Base-by-base conservation (phyloP, 2,113 vertebrate genomes). In the Mobula hypostoma region DNA sequence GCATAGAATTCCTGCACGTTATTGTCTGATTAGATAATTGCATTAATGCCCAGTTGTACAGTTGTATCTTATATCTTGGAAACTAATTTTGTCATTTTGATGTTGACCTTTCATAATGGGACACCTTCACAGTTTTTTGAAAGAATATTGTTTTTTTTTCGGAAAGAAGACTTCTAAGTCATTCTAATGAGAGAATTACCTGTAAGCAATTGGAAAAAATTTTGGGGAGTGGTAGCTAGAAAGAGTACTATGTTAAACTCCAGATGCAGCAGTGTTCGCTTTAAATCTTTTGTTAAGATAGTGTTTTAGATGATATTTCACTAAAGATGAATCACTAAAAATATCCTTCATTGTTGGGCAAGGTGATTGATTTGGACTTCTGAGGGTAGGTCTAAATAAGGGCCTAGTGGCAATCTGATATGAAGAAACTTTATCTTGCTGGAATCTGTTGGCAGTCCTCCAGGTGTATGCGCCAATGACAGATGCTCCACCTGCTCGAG, bases 321-420 rank as follows among this genome's bases (percentile, higher is more conserved):
- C 72, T 24, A 17, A 15, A 66, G 48, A 17, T 19, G 85, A 19
- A 90, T 32, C 14, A 90, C 61, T 32, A 66, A 66, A 90, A 66
- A 63, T 87, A 12, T 15, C 11, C 12, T 15, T 68, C 12, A 32
- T 66, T 90, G 15, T 63, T 88, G 29, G 12, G 27, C 27, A 27
- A 88, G 11, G 83, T 66, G 85, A 90, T 90, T 66, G 12, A 90
- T 90, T 90, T 90, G 85, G 85, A 19, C 29, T 68, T 90, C 29
- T 90, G 61, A 90, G 29, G 5, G 61, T 32, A 66, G 58, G 61
- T 4, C 61, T 66, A 19, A 90, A 90, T 68, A n/a, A n/a, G 58
- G 83, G 29, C 58, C 61, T 7, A 88, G 83, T 15, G 29, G 85
- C 61, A 90, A 90, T 68, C 14, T 90, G 85, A 90, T 90, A 66